Base-by-base conservation (phyloP, 2,113 vertebrate genomes). In the Anoura caudifer region DNA sequence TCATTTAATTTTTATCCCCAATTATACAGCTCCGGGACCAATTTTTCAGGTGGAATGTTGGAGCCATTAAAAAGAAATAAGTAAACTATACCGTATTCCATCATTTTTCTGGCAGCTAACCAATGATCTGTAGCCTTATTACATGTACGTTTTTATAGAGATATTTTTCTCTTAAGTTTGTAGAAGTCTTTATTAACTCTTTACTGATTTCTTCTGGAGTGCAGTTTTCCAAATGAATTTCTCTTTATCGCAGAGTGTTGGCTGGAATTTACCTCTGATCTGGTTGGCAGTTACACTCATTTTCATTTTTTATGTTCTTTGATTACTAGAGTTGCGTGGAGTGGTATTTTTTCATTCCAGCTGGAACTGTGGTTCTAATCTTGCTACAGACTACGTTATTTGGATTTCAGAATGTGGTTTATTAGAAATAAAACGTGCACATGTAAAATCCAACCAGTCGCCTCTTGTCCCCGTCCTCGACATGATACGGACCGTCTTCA, bases 61-160 rank as follows among this genome's bases (percentile, higher is more conserved):
- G 96, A 97, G 97, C 98, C 97, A 98, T 98, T 98, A 98, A 98
- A 98, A 98, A 98, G 98, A 98, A 98, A 98, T 98, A 98, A 98
- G 98, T 98, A 98, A 98, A 98, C 98, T 98, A 77, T 97, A 93
- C 97, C 50, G 96, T 84, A 97, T 98, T 98, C 98, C 98, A 98
- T 98, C 98, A 98, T 98, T 98, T 97, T 77, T 95, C 96, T 98
- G 98, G 98, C 98, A 98, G 98, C 96, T 98, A 94, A 98, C 98
- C 98, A 97, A 97, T 93, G 98, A 98, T 97, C 98, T 98, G 98
- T 97, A 96, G 98, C 98, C 94, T 97, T 97, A 98, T 98, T 98
- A 94, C 96, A 81, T 89, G 93, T 97, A 98, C 79, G 0, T 97
- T 98, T 98, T 97, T 97, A 72, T 72, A 90, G 97, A 97, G 97